phyloP scores from a whole-genome alignment of 2,113 vertebrate species.

The Eira barbara region DNA sequence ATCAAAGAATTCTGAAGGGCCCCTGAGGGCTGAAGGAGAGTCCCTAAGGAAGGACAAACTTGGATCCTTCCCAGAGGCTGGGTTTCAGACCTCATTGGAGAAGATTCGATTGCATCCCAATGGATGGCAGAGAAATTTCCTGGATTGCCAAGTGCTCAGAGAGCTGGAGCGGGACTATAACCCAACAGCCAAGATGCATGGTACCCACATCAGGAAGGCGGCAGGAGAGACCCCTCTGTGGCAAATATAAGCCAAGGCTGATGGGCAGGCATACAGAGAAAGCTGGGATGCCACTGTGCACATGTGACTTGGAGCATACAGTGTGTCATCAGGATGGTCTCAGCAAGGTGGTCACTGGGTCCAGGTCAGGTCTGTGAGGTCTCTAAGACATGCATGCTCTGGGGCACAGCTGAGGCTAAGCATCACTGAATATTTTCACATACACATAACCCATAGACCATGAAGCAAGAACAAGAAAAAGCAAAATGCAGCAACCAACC shows the following conservation, averaged over 20 bases:
- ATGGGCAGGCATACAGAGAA: not conserved
- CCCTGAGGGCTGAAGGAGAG: not conserved
- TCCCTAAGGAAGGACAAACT: not conserved
- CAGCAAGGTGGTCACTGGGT: not conserved
- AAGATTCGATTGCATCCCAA: not conserved
- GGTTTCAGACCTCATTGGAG: not conserved
- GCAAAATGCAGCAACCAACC: not conserved
- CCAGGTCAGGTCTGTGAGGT: not conserved
- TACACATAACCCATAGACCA: not conserved
- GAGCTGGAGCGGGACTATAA: not conserved
- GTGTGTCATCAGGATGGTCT: not conserved
- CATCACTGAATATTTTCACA: not conserved
- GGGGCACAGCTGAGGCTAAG: not conserved
- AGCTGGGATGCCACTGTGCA: not conserved
- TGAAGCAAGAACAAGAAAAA: not conserved
- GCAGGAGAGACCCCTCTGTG: not conserved
- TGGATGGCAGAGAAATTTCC: not conserved
- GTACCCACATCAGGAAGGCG: not conserved
- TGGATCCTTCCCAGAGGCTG: not conserved
- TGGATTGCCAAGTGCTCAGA: not conserved
- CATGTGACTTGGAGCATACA: not conserved
- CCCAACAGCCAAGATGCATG: not conserved
- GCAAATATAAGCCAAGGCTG: not conserved
- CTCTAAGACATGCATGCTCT: not conserved
- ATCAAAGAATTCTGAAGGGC: not conserved